These are phyloP conservation scores for Geopemphigus sp. DNA, from an alignment of 1,140 invertebrate genomes.

Conservation along the genomic window DNA sequence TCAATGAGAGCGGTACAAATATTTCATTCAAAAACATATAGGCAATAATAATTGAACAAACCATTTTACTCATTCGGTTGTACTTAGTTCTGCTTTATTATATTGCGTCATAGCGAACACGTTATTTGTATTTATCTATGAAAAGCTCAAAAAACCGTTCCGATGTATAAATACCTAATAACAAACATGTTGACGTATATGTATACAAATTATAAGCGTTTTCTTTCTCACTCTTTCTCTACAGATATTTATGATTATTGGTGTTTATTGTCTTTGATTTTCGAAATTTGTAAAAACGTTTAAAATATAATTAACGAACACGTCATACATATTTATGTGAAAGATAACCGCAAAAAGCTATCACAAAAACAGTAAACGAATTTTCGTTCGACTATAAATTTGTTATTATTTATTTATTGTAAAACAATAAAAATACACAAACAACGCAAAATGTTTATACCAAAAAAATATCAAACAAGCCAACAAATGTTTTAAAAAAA, in stretches of 20 bases:
- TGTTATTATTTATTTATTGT: neutral
- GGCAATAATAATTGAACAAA: no score
- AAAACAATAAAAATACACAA: neutral
- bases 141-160: neutral
- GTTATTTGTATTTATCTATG: neutral
- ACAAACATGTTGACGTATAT: neutral
- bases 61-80: neutral
- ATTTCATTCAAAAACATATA: neutral
- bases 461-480: no score
- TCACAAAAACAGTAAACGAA: neutral
- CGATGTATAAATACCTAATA: neutral
- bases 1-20: neutral
- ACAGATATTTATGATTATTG: slow-evolving; percentile 4
- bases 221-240: neutral
- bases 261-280: neutral
- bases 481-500: no score
- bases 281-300: neutral
- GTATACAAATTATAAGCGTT: no score
- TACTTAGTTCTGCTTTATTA: neutral
- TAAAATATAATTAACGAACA: neutral
- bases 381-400: neutral
- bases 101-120: neutral
- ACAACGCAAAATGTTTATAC: neutral
- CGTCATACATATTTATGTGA: neutral
- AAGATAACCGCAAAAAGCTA: neutral